Conservation (phyloP, 2,113 vertebrate species). For the Larimichthys crocea region DNA sequence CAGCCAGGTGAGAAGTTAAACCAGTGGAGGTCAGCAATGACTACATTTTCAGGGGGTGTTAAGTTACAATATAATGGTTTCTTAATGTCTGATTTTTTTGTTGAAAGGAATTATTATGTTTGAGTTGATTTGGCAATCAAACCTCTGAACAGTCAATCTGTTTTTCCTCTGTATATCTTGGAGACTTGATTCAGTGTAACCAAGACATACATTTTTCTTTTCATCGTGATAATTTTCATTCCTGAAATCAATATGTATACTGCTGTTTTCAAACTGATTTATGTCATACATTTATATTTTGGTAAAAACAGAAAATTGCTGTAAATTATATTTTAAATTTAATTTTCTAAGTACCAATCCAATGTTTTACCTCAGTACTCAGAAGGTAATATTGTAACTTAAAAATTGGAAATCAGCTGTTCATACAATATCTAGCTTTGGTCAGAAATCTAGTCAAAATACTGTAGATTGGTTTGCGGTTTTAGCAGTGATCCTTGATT, state of each 20-base stretch:
- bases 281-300: conserved; percentile 65
- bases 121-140: conserved; percentile 22
- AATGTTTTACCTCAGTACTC: conserved; percentile 78
- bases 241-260: conserved; percentile 37
- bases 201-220: conserved; percentile 3
- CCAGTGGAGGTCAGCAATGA: conserved; percentile 26
- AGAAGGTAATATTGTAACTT: conserved; percentile 66
- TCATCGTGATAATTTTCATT: conserved; percentile 36
- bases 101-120: conserved; percentile 5
- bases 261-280: conserved; percentile 53
- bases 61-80: conserved; percentile 1
- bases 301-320: conserved; percentile 44
- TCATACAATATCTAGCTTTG: conserved; percentile 44
- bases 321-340: conserved; percentile 67
- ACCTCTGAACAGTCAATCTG: not conserved
- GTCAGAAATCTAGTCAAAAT: conserved; percentile 59
- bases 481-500: conserved; percentile 52
- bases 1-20: conserved; percentile 8
- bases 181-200: conserved; percentile 4
- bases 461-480: conserved; percentile 56
- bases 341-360: conserved; percentile 50
- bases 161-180: conserved; percentile 14
- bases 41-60: not conserved
- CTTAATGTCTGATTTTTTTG: conserved; percentile 5
- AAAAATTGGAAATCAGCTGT: conserved; percentile 52